Base-by-base conservation (phyloP, 2,113 vertebrate genomes). In the Phrynosoma platyrhinos region DNA sequence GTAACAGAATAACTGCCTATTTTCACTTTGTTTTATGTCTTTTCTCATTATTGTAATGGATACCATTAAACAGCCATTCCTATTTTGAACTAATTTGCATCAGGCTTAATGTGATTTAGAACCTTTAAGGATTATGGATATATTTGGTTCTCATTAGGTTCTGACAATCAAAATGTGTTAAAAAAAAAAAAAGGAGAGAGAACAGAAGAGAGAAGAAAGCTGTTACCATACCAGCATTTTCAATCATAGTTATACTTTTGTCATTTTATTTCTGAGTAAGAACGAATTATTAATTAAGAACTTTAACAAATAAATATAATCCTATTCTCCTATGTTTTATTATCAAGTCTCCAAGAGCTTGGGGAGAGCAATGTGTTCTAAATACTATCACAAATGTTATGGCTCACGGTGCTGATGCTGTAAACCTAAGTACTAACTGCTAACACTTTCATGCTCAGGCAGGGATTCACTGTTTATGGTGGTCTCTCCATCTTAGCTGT, bases 121-220 rank as follows among this genome's bases (percentile, higher is more conserved):
- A 83, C 55, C 47, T 91, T 89, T 80, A 88, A 82, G 42, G 16
- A 87, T 87, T 94, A 85, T 77, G 74, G 42, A 53, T 91, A 47
- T 84, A 86, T 90, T 91, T 90, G 1, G 87, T 89, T 94, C 83
- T 95, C 16, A 69, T 89, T 94, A 84, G 76, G 80, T 88, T 94
- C 87, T 88, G 74, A 90, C 10, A 95, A 87, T 84, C 76, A 87
- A 91, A 92, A 90, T 77, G 12, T 75, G 2, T 85, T 85, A 25
- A 87, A 69, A 58, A 77, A 78, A 66, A 10, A 66, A 12, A 5
- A 66, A 40, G 66, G 21, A 42, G 53, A 75, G 14, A 85, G 71
- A 84, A 16, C 10, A 75, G 25, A 20, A 30, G 0, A 77, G 91
- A 83, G 9, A 92, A 84, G 9, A 82, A 69, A 91, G 40, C 13